A percentile compares a stretch with the other conserved stretches of the same genome.
Evolutionary conservation across 2,113 vertebrate species (phyloP).

Genomic region (Scartelaos histophorus): DNA sequence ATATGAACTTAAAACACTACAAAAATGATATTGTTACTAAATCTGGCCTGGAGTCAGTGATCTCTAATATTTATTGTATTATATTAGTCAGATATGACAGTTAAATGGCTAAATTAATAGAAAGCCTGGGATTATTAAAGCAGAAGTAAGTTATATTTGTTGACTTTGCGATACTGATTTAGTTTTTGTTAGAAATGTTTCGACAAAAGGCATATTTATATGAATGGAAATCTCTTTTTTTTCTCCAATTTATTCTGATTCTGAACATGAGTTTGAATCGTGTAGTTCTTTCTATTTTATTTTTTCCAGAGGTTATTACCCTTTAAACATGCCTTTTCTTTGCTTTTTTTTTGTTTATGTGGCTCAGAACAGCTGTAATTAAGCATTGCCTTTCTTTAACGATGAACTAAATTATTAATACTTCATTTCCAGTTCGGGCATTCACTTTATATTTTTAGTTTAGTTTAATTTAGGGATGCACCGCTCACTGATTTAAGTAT

Average conservation of each 20-base stretch:
- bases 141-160: conserved; percentile 4
- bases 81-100: conserved; percentile 14
- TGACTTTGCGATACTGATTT: background rate
- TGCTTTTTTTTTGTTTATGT: too few species aligned
- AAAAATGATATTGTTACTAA: conserved; percentile 17
- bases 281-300: too few species aligned
- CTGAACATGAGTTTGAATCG: background rate
- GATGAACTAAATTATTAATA: too few species aligned
- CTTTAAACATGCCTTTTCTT: too few species aligned
- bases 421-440: too few species aligned
- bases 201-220: too few species aligned
- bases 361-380: too few species aligned
- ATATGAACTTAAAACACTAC: conserved; percentile 8
- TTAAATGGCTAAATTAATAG: conserved; percentile 22
- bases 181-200: background rate
- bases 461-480: too few species aligned
- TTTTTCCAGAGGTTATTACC: too few species aligned
- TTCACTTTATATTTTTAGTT: too few species aligned
- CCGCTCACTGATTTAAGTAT: too few species aligned
- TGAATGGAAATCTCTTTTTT: background rate
- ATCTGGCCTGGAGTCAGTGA: conserved; percentile 59
- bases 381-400: too few species aligned
- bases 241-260: background rate
- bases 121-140: conserved; percentile 19
- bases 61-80: conserved; percentile 60